These are phyloP conservation scores for Fulmarus glacialis DNA, from an alignment of 2,113 vertebrate species.

Conservation along the genomic window DNA sequence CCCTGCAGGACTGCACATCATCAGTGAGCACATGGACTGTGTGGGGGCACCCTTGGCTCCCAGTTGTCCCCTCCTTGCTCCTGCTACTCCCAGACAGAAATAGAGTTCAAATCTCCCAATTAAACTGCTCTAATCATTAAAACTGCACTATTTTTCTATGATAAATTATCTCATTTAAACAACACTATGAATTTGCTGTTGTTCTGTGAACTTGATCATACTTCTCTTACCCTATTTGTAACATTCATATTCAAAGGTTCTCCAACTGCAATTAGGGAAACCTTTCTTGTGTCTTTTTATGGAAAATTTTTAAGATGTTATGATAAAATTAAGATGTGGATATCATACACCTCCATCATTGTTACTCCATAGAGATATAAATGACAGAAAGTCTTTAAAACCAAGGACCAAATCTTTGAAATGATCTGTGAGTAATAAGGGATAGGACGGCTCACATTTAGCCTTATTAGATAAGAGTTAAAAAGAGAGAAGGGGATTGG, in stretches of 20 bases:
- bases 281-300: neutral
- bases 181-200: neutral
- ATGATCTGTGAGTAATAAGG: neutral
- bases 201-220: neutral
- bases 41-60: neutral
- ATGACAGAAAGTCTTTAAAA: neutral
- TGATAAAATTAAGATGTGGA: neutral
- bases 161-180: neutral
- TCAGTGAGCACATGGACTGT: fast-evolving
- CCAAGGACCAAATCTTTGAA: neutral
- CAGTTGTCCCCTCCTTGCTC: neutral
- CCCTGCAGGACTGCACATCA: neutral
- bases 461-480: neutral
- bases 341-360: neutral
- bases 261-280: neutral
- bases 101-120: neutral
- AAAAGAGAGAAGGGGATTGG: neutral
- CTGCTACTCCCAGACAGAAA: neutral
- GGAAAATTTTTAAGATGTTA: neutral
- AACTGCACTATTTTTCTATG: neutral
- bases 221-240: neutral
- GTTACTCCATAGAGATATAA: neutral
- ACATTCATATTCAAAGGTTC: neutral
- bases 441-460: neutral
- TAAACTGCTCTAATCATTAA: neutral